These are phyloP conservation scores for Eurytoma californica DNA, from an alignment of 2,888 invertebrate genomes.

Conservation along the genomic window DNA sequence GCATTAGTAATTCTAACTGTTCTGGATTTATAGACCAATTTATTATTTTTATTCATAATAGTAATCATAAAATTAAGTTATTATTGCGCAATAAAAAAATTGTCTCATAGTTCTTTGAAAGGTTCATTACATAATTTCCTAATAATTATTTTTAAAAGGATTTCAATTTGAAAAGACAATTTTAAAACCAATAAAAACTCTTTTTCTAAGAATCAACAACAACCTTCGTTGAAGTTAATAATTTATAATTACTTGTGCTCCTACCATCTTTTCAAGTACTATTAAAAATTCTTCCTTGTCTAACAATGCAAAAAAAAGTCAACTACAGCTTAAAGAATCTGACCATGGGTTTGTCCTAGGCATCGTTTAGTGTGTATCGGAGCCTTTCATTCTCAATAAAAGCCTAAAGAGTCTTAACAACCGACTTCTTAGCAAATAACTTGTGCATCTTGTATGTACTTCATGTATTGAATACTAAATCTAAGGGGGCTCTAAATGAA, in stretches of 20 bases:
- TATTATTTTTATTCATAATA: no score
- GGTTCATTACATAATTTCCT: no score
- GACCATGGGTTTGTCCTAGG: conserved; percentile 47
- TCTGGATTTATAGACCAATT: no score
- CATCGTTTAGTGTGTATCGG: conserved; percentile 37
- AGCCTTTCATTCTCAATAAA: conserved; percentile 50
- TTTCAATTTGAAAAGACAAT: not conserved
- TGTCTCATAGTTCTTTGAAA: no score
- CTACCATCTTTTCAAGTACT: conserved; percentile 32
- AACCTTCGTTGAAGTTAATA: conserved; percentile 19
- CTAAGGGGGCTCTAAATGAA: not conserved
- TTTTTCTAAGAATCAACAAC: conserved; percentile 7
- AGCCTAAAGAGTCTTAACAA: conserved; percentile 36
- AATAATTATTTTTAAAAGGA: no score
- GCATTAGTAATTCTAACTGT: no score
- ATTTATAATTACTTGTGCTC: conserved; percentile 20
- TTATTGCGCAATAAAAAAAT: no score
- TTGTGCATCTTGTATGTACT: not conserved
- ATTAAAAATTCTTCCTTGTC: conserved; percentile 33
- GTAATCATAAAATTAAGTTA: no score
- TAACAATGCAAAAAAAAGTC: conserved; percentile 27
- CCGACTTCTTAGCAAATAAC: conserved; percentile 9
- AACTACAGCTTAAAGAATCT: conserved; percentile 41
- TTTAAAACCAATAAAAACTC: not conserved
- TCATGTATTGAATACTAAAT: not conserved